phyloP scores from a whole-genome alignment of 2,888 invertebrate genomes.

The Hirtodrosophila histrioides region DNA sequence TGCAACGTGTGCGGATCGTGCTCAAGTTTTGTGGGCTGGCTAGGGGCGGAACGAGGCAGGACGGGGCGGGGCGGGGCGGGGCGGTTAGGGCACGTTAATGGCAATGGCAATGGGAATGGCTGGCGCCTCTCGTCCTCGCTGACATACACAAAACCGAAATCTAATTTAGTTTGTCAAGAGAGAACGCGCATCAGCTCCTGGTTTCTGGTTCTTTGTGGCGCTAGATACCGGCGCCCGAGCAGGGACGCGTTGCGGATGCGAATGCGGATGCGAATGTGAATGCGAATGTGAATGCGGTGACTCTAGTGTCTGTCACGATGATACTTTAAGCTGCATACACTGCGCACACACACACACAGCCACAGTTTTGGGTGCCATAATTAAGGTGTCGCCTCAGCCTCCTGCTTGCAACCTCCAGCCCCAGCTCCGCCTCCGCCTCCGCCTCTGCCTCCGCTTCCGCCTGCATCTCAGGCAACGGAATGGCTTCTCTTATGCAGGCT shows the following conservation, averaged over 20 bases:
- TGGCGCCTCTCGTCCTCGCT: conserved; percentile 25
- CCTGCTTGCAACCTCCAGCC: conserved; percentile 15
- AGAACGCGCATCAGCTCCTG: conserved; percentile 25
- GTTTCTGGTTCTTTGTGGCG: conserved; percentile 36
- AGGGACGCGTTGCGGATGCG: conserved; percentile 10
- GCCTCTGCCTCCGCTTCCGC: neutral
- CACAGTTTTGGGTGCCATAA: conserved; percentile 51
- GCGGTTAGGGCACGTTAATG: conserved; percentile 30
- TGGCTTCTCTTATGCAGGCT: conserved; percentile 19
- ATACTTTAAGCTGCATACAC: conserved; percentile 47
- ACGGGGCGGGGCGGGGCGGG: no score
- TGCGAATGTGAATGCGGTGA: conserved; percentile 22
- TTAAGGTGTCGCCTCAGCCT: conserved; percentile 58
- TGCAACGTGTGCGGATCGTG: conserved; percentile 47
- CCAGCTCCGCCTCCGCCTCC: neutral
- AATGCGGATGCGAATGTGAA: conserved; percentile 3
- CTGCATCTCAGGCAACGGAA: conserved; percentile 2
- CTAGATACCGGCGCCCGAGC: conserved; percentile 12
- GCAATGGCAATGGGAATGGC: conserved; percentile 47
- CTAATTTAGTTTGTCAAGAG: conserved; percentile 71
- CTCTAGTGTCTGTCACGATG: conserved; percentile 55
- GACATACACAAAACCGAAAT: conserved; percentile 69
- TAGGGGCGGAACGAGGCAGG: conserved; percentile 17
- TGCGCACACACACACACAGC: conserved; percentile 7
- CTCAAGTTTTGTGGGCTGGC: conserved; percentile 12